These are phyloP conservation scores for Nephrotoma guestfalica DNA, from an alignment of 2,888 invertebrate species.

Conservation along the genomic window DNA sequence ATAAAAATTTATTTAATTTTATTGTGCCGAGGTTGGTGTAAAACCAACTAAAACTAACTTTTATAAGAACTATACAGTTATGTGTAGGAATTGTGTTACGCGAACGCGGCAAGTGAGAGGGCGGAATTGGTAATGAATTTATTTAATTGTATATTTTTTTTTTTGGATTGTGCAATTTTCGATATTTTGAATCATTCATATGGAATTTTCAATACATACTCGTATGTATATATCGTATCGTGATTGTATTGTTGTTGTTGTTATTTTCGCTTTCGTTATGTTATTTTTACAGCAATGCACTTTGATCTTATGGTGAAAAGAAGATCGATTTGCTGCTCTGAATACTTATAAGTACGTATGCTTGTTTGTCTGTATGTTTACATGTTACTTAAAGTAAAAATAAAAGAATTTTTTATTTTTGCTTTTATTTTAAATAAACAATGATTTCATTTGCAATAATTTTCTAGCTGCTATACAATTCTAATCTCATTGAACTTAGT, in stretches of 20 bases:
- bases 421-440: not conserved
- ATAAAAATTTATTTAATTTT: not conserved
- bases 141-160: not conserved
- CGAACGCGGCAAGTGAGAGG: not conserved
- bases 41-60: not conserved
- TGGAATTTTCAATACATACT: not conserved
- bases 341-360: not conserved
- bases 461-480: not conserved
- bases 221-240: not conserved
- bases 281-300: not conserved
- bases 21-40: not conserved
- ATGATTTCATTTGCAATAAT: not conserved
- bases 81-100: not conserved
- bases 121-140: not conserved
- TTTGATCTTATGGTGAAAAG: not conserved
- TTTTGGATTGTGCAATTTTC: not conserved
- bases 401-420: not conserved
- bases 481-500: not conserved
- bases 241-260: not conserved
- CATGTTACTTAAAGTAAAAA: not conserved
- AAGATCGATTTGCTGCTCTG: not conserved
- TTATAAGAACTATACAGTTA: not conserved
- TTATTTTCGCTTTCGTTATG: not conserved
- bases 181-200: not conserved
- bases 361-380: not conserved